Evolutionary conservation across 2,797 vertebrate genomes (phyloP).

Genomic region (Hozukius guyotensis): DNA sequence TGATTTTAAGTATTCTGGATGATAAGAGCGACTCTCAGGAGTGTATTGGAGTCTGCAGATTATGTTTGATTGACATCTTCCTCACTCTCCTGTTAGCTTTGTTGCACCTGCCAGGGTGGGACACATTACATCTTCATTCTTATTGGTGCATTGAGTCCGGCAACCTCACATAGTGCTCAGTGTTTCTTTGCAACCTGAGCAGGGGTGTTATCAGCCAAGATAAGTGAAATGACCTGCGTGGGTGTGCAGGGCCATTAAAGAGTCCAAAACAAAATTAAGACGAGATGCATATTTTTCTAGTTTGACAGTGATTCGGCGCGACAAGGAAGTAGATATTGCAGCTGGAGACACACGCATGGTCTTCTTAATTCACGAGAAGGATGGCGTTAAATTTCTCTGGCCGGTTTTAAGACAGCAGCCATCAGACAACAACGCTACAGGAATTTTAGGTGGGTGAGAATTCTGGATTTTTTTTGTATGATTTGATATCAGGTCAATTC

Average conservation of each 20-base stretch:
- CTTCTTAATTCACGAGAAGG: conserved; percentile 61
- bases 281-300: conserved; percentile 46
- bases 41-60: background rate
- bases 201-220: background rate
- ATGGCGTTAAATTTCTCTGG: conserved; percentile 66
- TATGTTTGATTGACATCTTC: no score
- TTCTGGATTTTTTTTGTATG: background rate
- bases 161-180: background rate
- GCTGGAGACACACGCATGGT: conserved; percentile 48
- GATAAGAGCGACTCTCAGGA: background rate
- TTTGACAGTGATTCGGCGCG: conserved; percentile 39
- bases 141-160: background rate
- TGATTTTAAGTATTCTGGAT: background rate
- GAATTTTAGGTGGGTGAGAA: conserved; percentile 74
- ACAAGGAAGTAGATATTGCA: conserved; percentile 61
- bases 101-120: no score
- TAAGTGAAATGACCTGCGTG: background rate
- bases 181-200: background rate
- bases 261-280: background rate
- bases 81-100: no score
- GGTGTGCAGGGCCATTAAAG: background rate
- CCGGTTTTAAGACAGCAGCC: conserved; percentile 64
- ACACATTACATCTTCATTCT: background rate
- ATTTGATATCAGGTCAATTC: background rate
- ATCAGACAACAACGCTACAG: conserved; percentile 21